phyloP scores from a whole-genome alignment of 2,113 vertebrate species.

The Ramphastos sulfuratus region DNA sequence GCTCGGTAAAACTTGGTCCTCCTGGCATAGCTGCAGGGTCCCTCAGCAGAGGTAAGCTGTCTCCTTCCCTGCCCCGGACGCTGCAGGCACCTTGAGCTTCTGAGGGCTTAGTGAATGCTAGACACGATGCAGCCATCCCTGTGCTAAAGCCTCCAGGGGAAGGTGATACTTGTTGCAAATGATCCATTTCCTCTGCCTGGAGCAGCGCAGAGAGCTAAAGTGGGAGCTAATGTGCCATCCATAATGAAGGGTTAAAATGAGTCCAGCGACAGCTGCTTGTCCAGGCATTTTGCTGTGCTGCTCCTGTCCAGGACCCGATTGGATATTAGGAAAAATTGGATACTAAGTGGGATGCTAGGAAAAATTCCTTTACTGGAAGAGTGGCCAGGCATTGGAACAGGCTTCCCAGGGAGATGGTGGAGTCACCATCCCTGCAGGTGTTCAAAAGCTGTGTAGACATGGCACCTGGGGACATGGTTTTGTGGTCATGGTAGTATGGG shows the following conservation, averaged over 20 bases:
- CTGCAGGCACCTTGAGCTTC: background rate
- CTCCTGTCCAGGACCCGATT: background rate
- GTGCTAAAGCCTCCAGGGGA: background rate
- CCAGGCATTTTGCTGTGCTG: rapidly evolving
- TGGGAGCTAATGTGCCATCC: background rate
- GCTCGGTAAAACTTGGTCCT: background rate
- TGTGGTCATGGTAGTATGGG: no score
- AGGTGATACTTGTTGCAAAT: background rate
- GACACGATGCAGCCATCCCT: background rate
- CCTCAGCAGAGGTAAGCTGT: background rate
- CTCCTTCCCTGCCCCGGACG: background rate
- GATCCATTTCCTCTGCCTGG: background rate
- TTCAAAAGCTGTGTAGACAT: no score
- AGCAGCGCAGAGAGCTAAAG: background rate
- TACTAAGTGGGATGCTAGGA: no score
- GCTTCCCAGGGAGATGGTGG: no score
- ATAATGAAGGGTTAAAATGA: background rate
- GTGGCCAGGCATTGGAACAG: no score
- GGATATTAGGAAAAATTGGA: no score
- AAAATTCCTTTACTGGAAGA: no score
- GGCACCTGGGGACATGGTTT: no score
- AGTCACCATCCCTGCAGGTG: no score
- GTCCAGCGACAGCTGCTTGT: background rate
- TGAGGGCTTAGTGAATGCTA: background rate
- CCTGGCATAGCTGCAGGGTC: background rate